phyloP scores from a whole-genome alignment of 2,888 invertebrate species.

The Acanthococcus lagerstroemiae region DNA sequence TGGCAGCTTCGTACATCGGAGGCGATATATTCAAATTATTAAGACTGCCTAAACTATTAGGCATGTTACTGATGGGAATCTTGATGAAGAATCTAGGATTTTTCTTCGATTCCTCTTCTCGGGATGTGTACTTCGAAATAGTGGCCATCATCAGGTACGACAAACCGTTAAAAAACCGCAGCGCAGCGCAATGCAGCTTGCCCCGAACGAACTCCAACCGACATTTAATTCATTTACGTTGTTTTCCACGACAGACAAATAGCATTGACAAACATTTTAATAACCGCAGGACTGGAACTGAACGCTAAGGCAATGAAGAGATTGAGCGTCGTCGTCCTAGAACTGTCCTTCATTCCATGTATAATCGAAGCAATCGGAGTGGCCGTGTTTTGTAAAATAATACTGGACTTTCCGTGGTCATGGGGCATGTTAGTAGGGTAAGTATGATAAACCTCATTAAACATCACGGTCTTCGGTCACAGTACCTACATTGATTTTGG shows the following conservation, averaged over 20 bases:
- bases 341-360: conserved; percentile 47
- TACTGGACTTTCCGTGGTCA: conserved; percentile 46
- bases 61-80: conserved; percentile 53
- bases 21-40: conserved; percentile 12
- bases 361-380: conserved; percentile 43
- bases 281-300: conserved; percentile 47
- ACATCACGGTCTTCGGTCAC: too few species aligned
- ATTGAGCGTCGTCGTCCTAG: conserved; percentile 42
- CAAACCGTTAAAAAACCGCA: too few species aligned
- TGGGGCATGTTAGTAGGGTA: conserved; percentile 42
- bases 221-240: not conserved
- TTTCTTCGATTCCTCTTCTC: conserved; percentile 39
- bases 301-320: conserved; percentile 44
- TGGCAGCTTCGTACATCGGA: conserved; percentile 1
- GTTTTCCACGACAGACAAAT: conserved; percentile 41
- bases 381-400: conserved; percentile 38
- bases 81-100: conserved; percentile 45
- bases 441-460: not conserved
- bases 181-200: too few species aligned
- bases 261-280: conserved; percentile 47
- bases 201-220: too few species aligned
- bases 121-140: not conserved
- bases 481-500: too few species aligned
- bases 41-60: conserved; percentile 49
- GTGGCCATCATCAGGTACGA: conserved; percentile 3